Conservation (phyloP, 2,888 invertebrate species). For the Synergus laeviventris region DNA sequence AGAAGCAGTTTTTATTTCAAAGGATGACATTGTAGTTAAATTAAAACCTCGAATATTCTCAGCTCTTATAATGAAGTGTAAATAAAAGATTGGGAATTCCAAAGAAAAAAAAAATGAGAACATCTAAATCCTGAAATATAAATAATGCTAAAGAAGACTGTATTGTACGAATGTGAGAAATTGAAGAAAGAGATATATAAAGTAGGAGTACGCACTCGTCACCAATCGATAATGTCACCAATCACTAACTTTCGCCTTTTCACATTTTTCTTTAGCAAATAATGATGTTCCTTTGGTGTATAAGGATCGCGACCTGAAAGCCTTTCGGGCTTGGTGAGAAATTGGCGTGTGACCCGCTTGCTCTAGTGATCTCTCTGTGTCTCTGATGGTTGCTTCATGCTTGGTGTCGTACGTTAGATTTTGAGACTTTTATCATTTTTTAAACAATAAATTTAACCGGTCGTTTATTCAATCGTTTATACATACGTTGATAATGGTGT, state of each 20-base stretch:
- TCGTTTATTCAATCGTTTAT: constrained; percentile 74
- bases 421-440: constrained; percentile 63
- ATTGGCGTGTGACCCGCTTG: constrained; percentile 2
- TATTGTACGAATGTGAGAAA: not conserved
- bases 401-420: constrained; percentile 23
- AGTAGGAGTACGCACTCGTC: constrained; percentile 16
- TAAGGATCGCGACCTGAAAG: constrained; percentile 7
- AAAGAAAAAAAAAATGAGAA: not conserved
- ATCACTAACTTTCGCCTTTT: constrained; percentile 1
- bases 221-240: constrained; percentile 22
- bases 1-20: too few relatives aligned
- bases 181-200: constrained; percentile 20
- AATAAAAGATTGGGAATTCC: too few relatives aligned
- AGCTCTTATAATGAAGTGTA: too few relatives aligned
- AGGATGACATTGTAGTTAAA: too few relatives aligned
- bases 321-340: not conserved
- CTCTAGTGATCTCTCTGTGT: constrained; percentile 30
- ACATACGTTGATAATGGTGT: constrained; percentile 73
- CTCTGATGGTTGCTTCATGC: constrained; percentile 59
- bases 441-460: constrained; percentile 75
- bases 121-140: not conserved
- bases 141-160: not conserved
- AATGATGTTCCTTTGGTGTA: not conserved
- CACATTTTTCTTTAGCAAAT: constrained; percentile 7
- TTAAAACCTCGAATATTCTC: too few relatives aligned